Base-by-base conservation (phyloP, 2,888 invertebrate genomes). In the Drosophila subsilvestris region DNA sequence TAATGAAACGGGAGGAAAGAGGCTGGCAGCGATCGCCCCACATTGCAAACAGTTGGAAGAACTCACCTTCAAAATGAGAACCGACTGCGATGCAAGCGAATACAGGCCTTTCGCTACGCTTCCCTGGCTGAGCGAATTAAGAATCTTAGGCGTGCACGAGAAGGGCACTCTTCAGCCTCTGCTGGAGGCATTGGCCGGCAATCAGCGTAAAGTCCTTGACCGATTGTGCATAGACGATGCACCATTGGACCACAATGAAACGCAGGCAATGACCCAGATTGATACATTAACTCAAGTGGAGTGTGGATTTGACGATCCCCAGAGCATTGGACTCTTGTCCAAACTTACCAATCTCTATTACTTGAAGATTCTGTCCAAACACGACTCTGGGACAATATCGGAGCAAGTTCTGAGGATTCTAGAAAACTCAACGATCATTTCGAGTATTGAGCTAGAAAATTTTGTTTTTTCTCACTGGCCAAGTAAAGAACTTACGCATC, bases 91-190 rank as follows among this genome's bases (percentile, higher is more conserved):
- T 32, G 61, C 61, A 22, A 17, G 47, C 2, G 14, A 47, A 12
- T 61, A 61, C n/a, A 25, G 32, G 2, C 47, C 47, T 6, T 37
- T 61, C 7, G 47, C 56, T 10, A 37, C 18, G 32, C 37, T 61
- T 25, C 18, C 29, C 18, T 12, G 5, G 1, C n/a, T 59, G 43
- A n/a, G 27, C n/a, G 1, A 59, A n/a, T 27, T 59, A 10, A n/a
- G 14, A 1, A 59, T 59, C 2, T 2, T 2, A 2, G 59, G 59
- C 10, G 59, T 18, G 1, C 59, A 59, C 27, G 43, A n/a, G n/a
- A n/a, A n/a, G n/a, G n/a, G 59, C 3, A 59, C 59, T 3, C 25
- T 59, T 1, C n/a, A 59, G 43, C 2, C 43, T 1, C 43, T 59
- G n/a, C n/a, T 59, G 5, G 18, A 8, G 2, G 20, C 14, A 1